phyloP scores from a whole-genome alignment of 2,888 invertebrate genomes.

The Lasioglossum calceatum region DNA sequence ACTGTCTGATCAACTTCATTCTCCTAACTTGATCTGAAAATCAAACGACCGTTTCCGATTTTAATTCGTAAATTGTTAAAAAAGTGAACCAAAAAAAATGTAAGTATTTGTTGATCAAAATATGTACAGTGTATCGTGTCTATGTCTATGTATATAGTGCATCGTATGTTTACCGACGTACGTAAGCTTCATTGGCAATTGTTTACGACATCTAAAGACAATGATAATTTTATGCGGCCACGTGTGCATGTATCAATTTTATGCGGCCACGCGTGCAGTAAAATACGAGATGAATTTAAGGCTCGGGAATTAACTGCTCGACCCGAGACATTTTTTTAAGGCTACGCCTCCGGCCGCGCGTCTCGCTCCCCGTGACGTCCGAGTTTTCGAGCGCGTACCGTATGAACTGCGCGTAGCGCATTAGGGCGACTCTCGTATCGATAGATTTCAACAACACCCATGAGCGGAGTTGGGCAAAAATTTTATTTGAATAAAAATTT shows the following conservation, averaged over 20 bases:
- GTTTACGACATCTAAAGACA: background rate
- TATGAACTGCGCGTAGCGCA: no score
- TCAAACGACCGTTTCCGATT: background rate
- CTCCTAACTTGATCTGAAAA: background rate
- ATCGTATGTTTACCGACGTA: background rate
- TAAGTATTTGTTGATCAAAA: background rate
- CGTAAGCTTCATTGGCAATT: background rate
- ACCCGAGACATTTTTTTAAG: no score
- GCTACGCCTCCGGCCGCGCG: no score
- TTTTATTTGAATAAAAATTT: no score
- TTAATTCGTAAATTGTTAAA: background rate
- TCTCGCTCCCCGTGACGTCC: no score
- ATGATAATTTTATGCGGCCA: conserved; percentile 20
- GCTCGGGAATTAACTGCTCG: no score
- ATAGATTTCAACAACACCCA: no score
- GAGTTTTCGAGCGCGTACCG: no score
- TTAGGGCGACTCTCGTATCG: no score
- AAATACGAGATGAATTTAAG: conserved; percentile 22
- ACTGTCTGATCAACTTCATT: background rate
- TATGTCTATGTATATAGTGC: no score
- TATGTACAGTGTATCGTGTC: background rate
- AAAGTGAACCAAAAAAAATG: background rate
- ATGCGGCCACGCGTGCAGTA: background rate
- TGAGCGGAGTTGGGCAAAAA: no score
- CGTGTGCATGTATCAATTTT: background rate